A percentile compares a stretch with the other conserved stretches of the same genome.
phyloP scores from a whole-genome alignment of 1,140 invertebrate species.

The Hesperophylax magnus region DNA sequence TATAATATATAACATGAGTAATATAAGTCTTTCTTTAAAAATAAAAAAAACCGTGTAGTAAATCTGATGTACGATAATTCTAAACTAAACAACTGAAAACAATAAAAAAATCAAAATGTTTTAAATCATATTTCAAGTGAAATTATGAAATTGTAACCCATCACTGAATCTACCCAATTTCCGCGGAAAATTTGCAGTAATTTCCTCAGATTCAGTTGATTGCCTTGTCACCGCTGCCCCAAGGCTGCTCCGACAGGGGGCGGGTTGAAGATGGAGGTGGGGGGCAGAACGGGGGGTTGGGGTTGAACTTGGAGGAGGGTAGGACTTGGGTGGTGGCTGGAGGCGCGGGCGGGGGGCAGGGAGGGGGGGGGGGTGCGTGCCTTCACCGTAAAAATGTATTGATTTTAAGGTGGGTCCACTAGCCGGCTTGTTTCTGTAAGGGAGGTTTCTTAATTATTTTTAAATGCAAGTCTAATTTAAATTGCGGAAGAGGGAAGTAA shows the following conservation, averaged over 20 bases:
- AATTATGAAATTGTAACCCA: too few relatives aligned
- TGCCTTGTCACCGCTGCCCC: slow-evolving; percentile 20
- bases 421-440: neutral
- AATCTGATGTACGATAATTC: too few relatives aligned
- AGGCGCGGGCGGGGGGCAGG: slow-evolving; percentile 7
- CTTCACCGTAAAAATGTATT: slow-evolving; percentile 56
- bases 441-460: neutral
- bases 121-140: too few relatives aligned
- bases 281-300: neutral
- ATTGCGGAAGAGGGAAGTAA: neutral
- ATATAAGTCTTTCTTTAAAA: too few relatives aligned
- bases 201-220: slow-evolving; percentile 8
- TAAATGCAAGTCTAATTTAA: neutral
- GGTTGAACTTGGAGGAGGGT: slow-evolving; percentile 5
- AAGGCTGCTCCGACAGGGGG: neutral
- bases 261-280: neutral
- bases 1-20: too few relatives aligned
- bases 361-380: slow-evolving; percentile 47
- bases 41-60: too few relatives aligned
- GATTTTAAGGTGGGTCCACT: slow-evolving; percentile 52
- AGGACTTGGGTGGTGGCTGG: neutral
- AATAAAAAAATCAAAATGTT: too few relatives aligned
- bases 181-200: neutral
- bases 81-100: too few relatives aligned
- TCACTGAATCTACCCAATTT: too few relatives aligned